These are phyloP conservation scores for Herpetotheres cachinnans DNA, from an alignment of 2,113 vertebrate species.

Conservation along the genomic window DNA sequence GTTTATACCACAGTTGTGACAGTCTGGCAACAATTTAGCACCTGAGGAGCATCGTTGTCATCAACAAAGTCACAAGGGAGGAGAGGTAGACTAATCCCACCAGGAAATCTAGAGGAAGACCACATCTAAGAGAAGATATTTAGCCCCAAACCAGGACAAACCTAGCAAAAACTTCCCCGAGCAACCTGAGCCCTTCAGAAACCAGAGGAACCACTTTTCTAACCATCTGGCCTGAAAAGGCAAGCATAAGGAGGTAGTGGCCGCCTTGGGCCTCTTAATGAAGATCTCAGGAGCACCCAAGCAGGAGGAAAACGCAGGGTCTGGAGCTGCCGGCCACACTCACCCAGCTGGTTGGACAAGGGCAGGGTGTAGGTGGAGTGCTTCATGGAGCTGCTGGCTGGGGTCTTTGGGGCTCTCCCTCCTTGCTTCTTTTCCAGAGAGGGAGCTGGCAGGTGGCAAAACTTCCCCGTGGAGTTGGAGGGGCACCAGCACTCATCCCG, in stretches of 20 bases:
- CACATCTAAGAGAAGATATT: neutral
- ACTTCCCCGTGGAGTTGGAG: constrained; percentile 89
- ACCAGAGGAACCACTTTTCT: neutral
- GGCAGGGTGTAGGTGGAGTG: constrained; percentile 88
- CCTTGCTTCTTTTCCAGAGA: constrained; percentile 55
- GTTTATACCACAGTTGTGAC: neutral
- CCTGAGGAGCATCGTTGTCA: neutral
- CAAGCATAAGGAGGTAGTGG: neutral
- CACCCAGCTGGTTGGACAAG: constrained; percentile 82
- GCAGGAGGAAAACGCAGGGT: neutral
- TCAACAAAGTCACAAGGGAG: neutral
- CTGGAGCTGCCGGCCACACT: neutral
- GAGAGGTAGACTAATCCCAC: neutral
- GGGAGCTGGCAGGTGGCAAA: constrained; percentile 85
- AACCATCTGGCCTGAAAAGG: neutral
- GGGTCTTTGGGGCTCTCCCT: constrained; percentile 1
- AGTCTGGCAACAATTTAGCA: neutral
- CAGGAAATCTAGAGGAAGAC: neutral
- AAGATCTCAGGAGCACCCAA: neutral
- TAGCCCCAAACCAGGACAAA: neutral
- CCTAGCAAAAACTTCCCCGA: neutral
- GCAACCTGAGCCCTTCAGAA: neutral
- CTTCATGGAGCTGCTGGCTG: constrained; percentile 63
- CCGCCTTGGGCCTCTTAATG: neutral
- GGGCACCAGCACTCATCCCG: constrained; percentile 93